A percentile compares a stretch with the other conserved stretches of the same genome.
Conservation (phyloP, 2,113 vertebrate genomes). For the Phylloscopus trochilus region DNA sequence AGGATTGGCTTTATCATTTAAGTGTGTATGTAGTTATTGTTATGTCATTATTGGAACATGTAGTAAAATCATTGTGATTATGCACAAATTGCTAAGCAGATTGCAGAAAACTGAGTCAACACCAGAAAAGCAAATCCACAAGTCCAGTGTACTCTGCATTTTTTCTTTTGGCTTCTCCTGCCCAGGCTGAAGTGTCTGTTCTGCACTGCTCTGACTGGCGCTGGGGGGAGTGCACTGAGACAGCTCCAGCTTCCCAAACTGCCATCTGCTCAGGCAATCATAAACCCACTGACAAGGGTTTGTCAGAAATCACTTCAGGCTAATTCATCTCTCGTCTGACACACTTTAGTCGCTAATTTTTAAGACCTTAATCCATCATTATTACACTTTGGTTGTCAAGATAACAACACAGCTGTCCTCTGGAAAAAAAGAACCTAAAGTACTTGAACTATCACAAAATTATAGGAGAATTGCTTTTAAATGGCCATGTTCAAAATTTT, state of each 20-base stretch:
- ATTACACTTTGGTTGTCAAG: not conserved
- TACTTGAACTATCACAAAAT: not conserved
- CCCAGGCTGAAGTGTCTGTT: not conserved
- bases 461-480: not conserved
- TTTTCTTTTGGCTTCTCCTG: not conserved
- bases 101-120: not conserved
- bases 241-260: not conserved
- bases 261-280: not conserved
- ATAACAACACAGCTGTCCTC: slow-evolving; percentile 22
- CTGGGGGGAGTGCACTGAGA: not conserved
- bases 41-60: not conserved
- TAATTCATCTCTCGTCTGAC: not conserved
- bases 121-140: not conserved
- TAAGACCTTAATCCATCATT: not conserved
- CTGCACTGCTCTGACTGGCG: not conserved
- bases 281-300: not conserved
- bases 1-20: not conserved
- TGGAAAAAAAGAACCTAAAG: not conserved
- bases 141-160: not conserved
- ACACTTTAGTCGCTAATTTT: not conserved
- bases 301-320: slow-evolving; percentile 38
- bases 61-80: not conserved
- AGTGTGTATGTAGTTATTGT: not conserved
- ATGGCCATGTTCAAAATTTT: not conserved
- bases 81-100: not conserved